Percentiles rank a stretch among this genome's conserved stretches.
Conservation (phyloP, 1,140 invertebrate species). For the Neotoxoptera formosana region DNA sequence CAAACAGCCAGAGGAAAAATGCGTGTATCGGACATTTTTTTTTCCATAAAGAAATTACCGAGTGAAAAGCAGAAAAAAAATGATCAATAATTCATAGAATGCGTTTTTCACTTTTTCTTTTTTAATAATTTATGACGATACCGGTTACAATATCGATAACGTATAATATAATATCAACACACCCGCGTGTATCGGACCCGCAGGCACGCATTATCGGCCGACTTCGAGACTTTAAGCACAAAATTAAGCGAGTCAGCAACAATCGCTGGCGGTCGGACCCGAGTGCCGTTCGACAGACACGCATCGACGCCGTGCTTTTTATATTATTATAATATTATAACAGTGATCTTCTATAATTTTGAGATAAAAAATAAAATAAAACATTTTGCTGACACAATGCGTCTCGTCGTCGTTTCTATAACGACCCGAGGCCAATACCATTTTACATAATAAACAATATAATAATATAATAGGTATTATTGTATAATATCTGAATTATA, state of each 20-base stretch:
- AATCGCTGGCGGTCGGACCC: neutral
- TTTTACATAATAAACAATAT: neutral
- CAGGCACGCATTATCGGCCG: neutral
- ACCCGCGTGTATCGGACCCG: neutral
- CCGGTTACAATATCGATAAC: neutral
- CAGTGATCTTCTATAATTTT: neutral
- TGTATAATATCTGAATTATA: too few species aligned
- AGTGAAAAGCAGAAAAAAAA: neutral
- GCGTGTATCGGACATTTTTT: neutral
- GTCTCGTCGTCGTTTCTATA: neutral
- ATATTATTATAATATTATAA: neutral
- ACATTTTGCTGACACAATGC: neutral
- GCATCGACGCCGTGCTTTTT: neutral
- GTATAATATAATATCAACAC: neutral
- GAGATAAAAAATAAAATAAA: neutral
- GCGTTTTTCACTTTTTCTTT: neutral
- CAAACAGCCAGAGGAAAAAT: constrained; percentile 1
- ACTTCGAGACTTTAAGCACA: neutral
- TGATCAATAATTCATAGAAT: constrained; percentile 8
- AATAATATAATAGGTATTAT: neutral
- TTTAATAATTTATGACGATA: constrained; percentile 1
- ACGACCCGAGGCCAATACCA: neutral
- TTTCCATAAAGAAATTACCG: neutral
- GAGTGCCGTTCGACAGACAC: neutral
- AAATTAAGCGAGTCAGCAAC: neutral